Evolutionary conservation across 2,797 vertebrate genomes (phyloP).

Genomic region (Syngnathus rostellatus): DNA sequence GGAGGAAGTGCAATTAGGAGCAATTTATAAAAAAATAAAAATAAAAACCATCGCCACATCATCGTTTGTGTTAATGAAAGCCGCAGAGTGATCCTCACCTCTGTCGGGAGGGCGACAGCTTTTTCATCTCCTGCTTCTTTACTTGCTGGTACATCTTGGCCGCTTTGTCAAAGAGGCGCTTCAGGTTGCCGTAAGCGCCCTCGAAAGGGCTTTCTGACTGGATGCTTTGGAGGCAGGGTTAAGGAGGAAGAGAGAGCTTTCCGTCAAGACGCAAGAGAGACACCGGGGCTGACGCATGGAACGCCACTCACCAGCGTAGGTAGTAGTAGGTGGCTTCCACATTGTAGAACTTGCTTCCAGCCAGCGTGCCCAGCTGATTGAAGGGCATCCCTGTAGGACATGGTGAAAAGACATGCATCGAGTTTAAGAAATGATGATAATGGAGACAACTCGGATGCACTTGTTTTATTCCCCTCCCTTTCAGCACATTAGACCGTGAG

Average conservation of each 20-base stretch:
- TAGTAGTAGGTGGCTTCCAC: constrained; percentile 97
- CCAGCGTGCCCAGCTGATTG: constrained; percentile 91
- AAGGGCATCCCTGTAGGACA: constrained; percentile 86
- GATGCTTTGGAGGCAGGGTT: constrained; percentile 66
- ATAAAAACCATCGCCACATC: not conserved
- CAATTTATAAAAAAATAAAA: not conserved
- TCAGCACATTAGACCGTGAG: too few relatives aligned
- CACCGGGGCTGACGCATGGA: too few relatives aligned
- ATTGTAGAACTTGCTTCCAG: constrained; percentile 93
- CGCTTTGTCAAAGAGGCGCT: constrained; percentile 93
- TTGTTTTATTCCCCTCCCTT: too few relatives aligned
- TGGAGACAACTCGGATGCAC: too few relatives aligned
- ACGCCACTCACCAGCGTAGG: constrained; percentile 83
- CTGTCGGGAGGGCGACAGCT: constrained; percentile 85
- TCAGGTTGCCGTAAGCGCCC: constrained; percentile 91
- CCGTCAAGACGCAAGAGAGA: not conserved
- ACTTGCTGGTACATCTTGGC: constrained; percentile 95
- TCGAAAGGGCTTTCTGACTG: constrained; percentile 95
- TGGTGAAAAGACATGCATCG: not conserved
- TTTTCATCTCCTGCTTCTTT: constrained; percentile 88
- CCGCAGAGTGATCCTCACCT: constrained; percentile 61
- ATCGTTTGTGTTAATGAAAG: not conserved
- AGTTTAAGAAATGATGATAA: too few relatives aligned
- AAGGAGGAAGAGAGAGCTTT: not conserved
- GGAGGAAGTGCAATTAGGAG: not conserved